Percentiles rank a stretch among this genome's conserved stretches.
These are phyloP conservation scores for Thunnus albacares DNA, from an alignment of 2,797 vertebrate genomes.

Conservation along the genomic window DNA sequence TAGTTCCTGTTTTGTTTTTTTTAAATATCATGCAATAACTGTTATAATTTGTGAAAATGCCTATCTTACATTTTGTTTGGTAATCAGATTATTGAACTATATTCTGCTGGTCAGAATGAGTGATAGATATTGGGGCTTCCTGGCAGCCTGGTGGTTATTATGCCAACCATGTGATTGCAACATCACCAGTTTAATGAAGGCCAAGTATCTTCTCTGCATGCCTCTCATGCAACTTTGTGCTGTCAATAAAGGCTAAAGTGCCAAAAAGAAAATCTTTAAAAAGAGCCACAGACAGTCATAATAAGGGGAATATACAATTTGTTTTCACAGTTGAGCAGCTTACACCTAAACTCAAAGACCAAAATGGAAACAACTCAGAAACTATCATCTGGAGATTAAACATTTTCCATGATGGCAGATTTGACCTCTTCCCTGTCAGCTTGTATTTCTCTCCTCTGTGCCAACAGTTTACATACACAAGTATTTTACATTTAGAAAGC, in stretches of 20 bases:
- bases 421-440: constrained; percentile 13
- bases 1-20: too few species aligned
- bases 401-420: constrained; percentile 7
- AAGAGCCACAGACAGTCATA: neutral
- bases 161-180: too few species aligned
- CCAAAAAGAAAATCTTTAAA: too few species aligned
- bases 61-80: too few species aligned
- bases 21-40: too few species aligned
- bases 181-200: too few species aligned
- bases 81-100: too few species aligned
- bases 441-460: constrained; percentile 11
- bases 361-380: neutral
- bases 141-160: too few species aligned
- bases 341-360: constrained; percentile 6
- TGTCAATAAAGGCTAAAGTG: too few species aligned
- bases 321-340: neutral
- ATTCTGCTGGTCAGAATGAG: neutral
- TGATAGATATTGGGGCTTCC: neutral
- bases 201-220: too few species aligned
- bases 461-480: constrained; percentile 11
- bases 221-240: too few species aligned
- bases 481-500: constrained; percentile 54
- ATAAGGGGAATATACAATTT: neutral
- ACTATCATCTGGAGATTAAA: neutral
- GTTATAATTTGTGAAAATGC: too few species aligned